A percentile compares a stretch with the other conserved stretches of the same genome.
Evolutionary conservation across 2,888 invertebrate species (phyloP).

Genomic region (Folsomia manolachei): DNA sequence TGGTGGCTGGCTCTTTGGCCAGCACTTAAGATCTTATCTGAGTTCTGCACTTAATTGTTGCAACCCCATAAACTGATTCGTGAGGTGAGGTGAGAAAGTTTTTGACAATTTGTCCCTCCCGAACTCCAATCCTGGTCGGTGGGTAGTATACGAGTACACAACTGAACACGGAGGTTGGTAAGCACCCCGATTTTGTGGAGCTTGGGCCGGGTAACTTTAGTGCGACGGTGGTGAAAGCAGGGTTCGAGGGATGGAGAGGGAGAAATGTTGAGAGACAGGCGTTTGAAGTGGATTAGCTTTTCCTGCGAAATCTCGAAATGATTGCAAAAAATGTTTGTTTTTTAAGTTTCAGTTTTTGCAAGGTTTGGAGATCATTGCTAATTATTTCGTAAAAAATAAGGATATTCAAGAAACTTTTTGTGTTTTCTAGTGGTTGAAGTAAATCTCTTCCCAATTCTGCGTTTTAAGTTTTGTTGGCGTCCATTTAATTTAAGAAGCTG

Average conservation of each 20-base stretch:
- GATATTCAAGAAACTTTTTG: too few relatives aligned
- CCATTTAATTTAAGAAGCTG: too few relatives aligned
- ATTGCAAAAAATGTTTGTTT: too few relatives aligned
- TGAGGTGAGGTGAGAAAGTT: not conserved
- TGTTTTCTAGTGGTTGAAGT: too few relatives aligned
- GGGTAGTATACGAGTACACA: not conserved
- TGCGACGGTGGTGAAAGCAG: not conserved
- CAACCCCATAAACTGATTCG: not conserved
- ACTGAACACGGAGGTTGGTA: slow-evolving; percentile 10
- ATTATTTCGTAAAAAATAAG: too few relatives aligned
- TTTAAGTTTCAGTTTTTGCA: too few relatives aligned
- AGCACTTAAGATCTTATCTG: not conserved
- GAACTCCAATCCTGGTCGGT: not conserved
- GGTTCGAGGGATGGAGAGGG: not conserved
- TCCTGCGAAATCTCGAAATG: too few relatives aligned
- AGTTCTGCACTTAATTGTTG: not conserved
- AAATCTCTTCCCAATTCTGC: too few relatives aligned
- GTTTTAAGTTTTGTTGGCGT: too few relatives aligned
- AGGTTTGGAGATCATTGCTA: too few relatives aligned
- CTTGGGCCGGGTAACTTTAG: not conserved
- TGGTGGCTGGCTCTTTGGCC: too few relatives aligned
- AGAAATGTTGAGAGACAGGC: not conserved
- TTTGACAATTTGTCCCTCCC: not conserved
- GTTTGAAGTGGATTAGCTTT: too few relatives aligned
- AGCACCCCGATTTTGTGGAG: slow-evolving; percentile 7